phyloP scores from a whole-genome alignment of 2,888 invertebrate genomes.

The Cosmia trapezina region DNA sequence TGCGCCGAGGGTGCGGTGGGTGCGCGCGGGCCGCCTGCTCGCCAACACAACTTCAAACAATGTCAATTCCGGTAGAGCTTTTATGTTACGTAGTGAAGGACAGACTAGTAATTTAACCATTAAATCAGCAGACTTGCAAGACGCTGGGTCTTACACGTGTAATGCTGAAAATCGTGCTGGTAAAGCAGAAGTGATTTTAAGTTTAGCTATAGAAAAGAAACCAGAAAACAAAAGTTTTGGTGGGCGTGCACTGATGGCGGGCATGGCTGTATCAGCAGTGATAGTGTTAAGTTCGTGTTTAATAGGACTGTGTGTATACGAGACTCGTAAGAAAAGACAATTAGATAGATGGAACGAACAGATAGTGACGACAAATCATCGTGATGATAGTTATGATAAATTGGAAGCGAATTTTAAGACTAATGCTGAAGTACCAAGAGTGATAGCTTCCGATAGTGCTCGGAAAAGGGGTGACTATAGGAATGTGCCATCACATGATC shows the following conservation, averaged over 20 bases:
- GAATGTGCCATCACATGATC: conserved; percentile 93
- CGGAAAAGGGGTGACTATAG: conserved; percentile 93
- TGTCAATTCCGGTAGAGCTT: conserved; percentile 90
- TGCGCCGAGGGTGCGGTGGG: conserved; percentile 93
- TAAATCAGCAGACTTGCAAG: conserved; percentile 93
- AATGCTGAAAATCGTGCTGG: conserved; percentile 95
- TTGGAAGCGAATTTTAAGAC: conserved; percentile 93
- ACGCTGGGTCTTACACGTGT: conserved; percentile 94
- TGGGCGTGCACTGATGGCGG: conserved; percentile 92
- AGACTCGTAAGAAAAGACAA: conserved; percentile 91
- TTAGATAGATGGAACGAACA: conserved; percentile 89
- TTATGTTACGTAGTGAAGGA: conserved; percentile 92
- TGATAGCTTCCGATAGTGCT: conserved; percentile 78
- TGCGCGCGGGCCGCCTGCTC: conserved; percentile 92
- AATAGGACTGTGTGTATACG: conserved; percentile 92
- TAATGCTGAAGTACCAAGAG: conserved; percentile 80
- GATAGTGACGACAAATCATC: conserved; percentile 86
- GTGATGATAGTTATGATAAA: conserved; percentile 94
- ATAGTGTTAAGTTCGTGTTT: conserved; percentile 92
- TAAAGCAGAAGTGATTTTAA: conserved; percentile 93
- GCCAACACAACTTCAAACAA: conserved; percentile 89
- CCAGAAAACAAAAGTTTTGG: conserved; percentile 91
- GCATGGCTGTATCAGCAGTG: conserved; percentile 92
- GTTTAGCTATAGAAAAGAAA: conserved; percentile 92
- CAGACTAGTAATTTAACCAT: conserved; percentile 94